Evolutionary conservation across 2,888 invertebrate species (phyloP), one percentile per base, ranked within the genome.

Genomic region (Scaptomyza reducta): DNA sequence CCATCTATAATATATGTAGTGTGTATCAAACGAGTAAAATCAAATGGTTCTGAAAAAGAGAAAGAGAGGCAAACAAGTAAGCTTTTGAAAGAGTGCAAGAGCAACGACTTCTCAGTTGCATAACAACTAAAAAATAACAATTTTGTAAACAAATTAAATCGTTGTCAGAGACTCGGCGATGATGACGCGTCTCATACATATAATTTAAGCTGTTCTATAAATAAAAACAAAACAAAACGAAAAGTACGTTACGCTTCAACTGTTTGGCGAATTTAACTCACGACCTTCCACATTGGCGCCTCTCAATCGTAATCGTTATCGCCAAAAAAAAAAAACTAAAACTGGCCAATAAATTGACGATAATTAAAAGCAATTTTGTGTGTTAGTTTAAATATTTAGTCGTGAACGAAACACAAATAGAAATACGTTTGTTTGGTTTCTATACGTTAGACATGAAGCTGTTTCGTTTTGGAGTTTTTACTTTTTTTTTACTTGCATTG

Each of bases 111-210:
- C 13, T 22, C 18, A 18, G 4, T 77, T 70, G 41, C 64, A 59
- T 79, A 85, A 81, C 62, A 65, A 64, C 62, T 6, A 13, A 41
- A 40, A 54, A 16, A 47, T 47, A 47, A 33, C 31, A 47, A 47
- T 31, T 31, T 1, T 18, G 45, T 60, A 72, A 79, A 66, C 63
- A 83, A 85, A 76, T 18, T 45, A 65, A 62, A 38, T 44, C 46
- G 59, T 70, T 64, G 56, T 50, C 41, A 47, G 31, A 42, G 46
- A 27, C 53, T 18, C 22, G 56, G 13, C 59, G 57, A 33, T 70
- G 66, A 61, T 62, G 54, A 58, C 10, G 35, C 25, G 18, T 18
- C 27, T 25, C 42, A 10, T 10, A 42, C 14, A 25, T n/a, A 38
- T 45, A 33, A 51, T n/a, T 49, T 35, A 10, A 44, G 22, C 29